Evolutionary conservation across 1,140 invertebrate genomes (phyloP), one percentile per base, ranked within the genome.

Genomic region (Drosophila paulistorum): DNA sequence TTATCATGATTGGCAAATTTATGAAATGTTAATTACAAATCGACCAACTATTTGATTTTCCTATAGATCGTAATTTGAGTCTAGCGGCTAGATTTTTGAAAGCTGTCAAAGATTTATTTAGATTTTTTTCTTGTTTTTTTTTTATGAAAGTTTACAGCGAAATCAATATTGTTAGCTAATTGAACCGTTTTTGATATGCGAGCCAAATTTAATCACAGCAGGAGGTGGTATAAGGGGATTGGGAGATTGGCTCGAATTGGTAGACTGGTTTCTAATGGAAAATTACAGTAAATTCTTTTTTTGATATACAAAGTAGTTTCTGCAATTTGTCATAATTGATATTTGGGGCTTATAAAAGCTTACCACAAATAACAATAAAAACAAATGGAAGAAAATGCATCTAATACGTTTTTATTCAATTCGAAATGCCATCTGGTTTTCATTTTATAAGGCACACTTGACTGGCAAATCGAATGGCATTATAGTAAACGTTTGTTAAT

Each of bases 1-100:
- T 87, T 90, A 90, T 90, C 87, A 55, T 33, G 87, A 90, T 51
- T 90, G 75, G 72, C 51, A 67, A 78, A 84, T 90, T 90, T 90
- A 90, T 90, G 87, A 90, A 90, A 90, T 90, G 87, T 84, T 90
- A 90, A 90, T 90, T 90, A 90, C 70, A 90, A 74, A 69, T 65
- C 68, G 60, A 42, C 68, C 63, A 60, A 68, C 65, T 41, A 39
- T 54, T 72, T 71, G 59, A 26, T 65, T 61, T 61, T 61, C 67
- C 61, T 71, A 48, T 59, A 68, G 58, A 39, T 23, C 26, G 82
- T 65, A 87, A 86, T 83, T 73, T 51, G 80, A 86, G 68, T 74
- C 60, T 30, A 30, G 42, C 37, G 51, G 73, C 17, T 51, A 11
- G 45, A 51, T 51, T 78, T 75, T 82, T 71, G 64, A 86, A 85